Evolutionary conservation across 2,888 invertebrate species (phyloP), one percentile per base, ranked within the genome.

Genomic region (Pristionchus entomophagus): DNA sequence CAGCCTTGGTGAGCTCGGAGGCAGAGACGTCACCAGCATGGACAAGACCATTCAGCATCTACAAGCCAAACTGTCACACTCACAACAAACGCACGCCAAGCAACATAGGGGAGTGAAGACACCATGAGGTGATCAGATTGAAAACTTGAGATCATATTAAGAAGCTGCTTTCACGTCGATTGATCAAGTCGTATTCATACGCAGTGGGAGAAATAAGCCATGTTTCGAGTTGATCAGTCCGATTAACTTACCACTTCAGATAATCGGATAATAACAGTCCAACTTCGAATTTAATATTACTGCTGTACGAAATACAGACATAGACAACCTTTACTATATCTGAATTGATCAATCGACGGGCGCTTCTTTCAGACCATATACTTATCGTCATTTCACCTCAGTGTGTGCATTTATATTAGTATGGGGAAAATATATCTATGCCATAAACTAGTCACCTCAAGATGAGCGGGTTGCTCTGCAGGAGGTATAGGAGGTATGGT

Each of bases 401-500:
- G n/a, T 29, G 38, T 17, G 3, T 29, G 14, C 8, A 45, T 45
- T 53, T 29, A n/a, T n/a, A 53, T 80, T 80, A 51, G 6, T 51
- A 32, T 69, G n/a, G n/a, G n/a, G n/a, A 32, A n/a, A 4, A 32
- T 32, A 19, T 19, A 29, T 35, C 22, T 3, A 59, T 14, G 32
- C 22, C 0, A 26, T 32, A n/a, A 12, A 45, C 41, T 83, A 22
- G 22, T 73, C 73, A 88, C 88, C 84, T 86, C 86, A 45, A 87
- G 77, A 41, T 86, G 53, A 29, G 56, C 84, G 4, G 85, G 85
- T 29, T 86, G 38, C 41, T 86, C 84, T 5, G 80, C 83, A 4
- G 62, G 56, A 32, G 86, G 87, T 49, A 90, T 84, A 6, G 90
- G 89, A n/a, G 90, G 90, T 10, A 90, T 85, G 10, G 90, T 85